Evolutionary conservation across 2,113 vertebrate genomes (phyloP).

Genomic region (Phalacrocorax pelagicus): DNA sequence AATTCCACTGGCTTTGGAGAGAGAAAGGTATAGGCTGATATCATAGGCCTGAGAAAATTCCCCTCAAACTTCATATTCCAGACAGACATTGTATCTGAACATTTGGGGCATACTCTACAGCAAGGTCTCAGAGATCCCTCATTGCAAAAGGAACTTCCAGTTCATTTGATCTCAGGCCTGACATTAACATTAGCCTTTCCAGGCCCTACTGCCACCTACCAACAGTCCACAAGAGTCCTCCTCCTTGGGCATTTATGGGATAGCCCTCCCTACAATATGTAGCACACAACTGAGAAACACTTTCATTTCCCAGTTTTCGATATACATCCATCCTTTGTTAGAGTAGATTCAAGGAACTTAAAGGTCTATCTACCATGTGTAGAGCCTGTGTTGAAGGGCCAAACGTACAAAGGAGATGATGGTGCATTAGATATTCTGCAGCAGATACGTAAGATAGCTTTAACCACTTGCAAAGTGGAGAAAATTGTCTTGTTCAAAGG

Average conservation of each 20-base stretch:
- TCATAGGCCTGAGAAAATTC: background rate
- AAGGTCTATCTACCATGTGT: accelerated
- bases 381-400: background rate
- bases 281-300: background rate
- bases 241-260: background rate
- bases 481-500: background rate
- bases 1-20: background rate
- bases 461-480: background rate
- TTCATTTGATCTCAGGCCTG: background rate
- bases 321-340: background rate
- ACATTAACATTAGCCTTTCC: background rate
- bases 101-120: background rate
- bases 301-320: background rate
- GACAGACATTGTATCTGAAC: background rate
- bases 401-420: background rate
- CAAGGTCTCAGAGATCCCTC: background rate
- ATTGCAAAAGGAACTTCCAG: background rate
- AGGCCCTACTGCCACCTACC: background rate
- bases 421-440: background rate
- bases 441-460: accelerated
- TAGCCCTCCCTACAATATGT: background rate
- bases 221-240: accelerated
- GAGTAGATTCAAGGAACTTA: background rate
- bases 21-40: background rate
- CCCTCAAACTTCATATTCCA: background rate